These are phyloP conservation scores for Bibio marci DNA, from an alignment of 2,888 invertebrate genomes.

Conservation along the genomic window DNA sequence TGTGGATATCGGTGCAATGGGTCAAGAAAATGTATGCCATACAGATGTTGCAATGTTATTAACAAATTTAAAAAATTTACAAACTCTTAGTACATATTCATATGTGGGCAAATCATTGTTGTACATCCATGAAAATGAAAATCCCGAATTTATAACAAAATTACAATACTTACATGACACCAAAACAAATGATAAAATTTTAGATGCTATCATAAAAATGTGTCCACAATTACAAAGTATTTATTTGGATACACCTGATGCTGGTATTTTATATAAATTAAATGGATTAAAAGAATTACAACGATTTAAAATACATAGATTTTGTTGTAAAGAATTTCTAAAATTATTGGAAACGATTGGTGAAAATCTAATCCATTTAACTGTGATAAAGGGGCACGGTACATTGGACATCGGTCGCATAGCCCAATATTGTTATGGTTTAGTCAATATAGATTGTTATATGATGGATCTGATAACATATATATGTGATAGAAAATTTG, in stretches of 20 bases:
- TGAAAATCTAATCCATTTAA: constrained; percentile 34
- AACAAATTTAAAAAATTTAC: constrained; percentile 42
- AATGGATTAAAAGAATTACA: constrained; percentile 32
- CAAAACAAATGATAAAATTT: constrained; percentile 37
- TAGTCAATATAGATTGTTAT: constrained; percentile 46
- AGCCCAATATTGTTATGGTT: constrained; percentile 38
- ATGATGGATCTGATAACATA: constrained; percentile 43
- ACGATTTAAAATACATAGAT: constrained; percentile 43
- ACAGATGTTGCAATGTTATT: constrained; percentile 45
- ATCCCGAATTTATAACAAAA: constrained; percentile 41
- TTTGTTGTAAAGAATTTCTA: constrained; percentile 41
- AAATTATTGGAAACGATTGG: constrained; percentile 38
- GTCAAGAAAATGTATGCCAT: constrained; percentile 49
- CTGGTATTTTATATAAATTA: constrained; percentile 34
- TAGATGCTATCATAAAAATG: constrained; percentile 39
- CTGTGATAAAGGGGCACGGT: constrained; percentile 38
- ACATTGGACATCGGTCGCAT: constrained; percentile 40
- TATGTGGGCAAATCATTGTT: constrained; percentile 45
- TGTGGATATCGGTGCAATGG: constrained; percentile 50
- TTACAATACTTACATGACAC: constrained; percentile 50
- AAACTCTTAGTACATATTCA: constrained; percentile 46
- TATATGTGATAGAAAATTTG: constrained; percentile 37
- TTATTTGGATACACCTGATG: constrained; percentile 44
- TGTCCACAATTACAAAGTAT: constrained; percentile 47
- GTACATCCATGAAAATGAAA: constrained; percentile 35